Conservation (phyloP, 2,888 invertebrate genomes). For the Leucoma salicis region DNA sequence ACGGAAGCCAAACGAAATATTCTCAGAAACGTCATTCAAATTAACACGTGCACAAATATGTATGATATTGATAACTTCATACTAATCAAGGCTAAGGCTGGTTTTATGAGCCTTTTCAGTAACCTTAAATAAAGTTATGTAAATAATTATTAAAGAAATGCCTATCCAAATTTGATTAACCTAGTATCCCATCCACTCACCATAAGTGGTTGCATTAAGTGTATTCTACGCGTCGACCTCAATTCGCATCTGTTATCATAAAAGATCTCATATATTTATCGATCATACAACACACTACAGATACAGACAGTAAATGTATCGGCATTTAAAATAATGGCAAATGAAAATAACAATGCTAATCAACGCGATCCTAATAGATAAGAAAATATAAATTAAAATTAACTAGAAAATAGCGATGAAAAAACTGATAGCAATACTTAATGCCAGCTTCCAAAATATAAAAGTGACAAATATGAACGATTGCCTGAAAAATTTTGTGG, state of each 20-base stretch:
- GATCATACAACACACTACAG: conserved; percentile 50
- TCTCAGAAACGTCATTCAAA: conserved; percentile 50
- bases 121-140: not conserved
- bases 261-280: conserved; percentile 54
- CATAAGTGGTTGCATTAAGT: conserved; percentile 39
- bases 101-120: not conserved
- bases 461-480: conserved; percentile 19
- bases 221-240: conserved; percentile 44
- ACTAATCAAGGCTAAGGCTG: conserved; percentile 38
- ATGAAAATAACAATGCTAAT: conserved; percentile 3
- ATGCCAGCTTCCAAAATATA: conserved; percentile 11
- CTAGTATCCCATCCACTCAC: conserved; percentile 18
- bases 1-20: conserved; percentile 49
- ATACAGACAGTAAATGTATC: conserved; percentile 30
- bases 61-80: conserved; percentile 22
- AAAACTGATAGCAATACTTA: conserved; percentile 20
- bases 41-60: conserved; percentile 33
- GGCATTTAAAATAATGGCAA: conserved; percentile 9
- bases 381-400: conserved; percentile 12
- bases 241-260: conserved; percentile 56
- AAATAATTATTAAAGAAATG: not conserved
- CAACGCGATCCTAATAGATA: conserved; percentile 6
- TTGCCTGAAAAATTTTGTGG: conserved; percentile 27
- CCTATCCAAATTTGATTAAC: conserved; percentile 16
- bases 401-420: conserved; percentile 18